Conservation (phyloP, 64 coral and sea anemone species). For the Dendrophyllia cribrosa region DNA sequence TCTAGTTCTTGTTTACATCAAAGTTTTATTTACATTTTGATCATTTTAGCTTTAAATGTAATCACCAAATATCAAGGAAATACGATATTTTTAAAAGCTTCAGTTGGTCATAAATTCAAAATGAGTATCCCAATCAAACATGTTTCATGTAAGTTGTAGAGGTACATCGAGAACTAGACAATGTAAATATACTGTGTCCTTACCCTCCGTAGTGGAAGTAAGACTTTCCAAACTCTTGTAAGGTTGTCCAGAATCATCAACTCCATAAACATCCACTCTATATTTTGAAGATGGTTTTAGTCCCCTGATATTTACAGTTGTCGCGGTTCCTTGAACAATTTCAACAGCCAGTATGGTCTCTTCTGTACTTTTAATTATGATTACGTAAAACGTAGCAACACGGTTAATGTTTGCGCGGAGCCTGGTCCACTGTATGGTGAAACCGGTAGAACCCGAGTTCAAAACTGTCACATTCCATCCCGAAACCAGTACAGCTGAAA, state of each 20-base stretch:
- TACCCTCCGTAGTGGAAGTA: not conserved
- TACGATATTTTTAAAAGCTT: too few relatives aligned
- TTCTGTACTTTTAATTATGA: not conserved
- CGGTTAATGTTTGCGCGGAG: not conserved
- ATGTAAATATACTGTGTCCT: not conserved
- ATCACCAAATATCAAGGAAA: too few relatives aligned
- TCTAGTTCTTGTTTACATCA: too few relatives aligned
- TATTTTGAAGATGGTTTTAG: not conserved
- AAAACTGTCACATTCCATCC: constrained; percentile 10
- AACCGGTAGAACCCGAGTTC: not conserved
- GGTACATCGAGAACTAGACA: too few relatives aligned
- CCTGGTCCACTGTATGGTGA: not conserved
- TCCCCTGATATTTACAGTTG: not conserved
- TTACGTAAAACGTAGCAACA: not conserved
- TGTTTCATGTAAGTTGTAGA: too few relatives aligned
- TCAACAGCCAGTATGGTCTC: not conserved
- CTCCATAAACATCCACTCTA: not conserved
- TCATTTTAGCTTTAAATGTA: too few relatives aligned
- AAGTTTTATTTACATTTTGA: too few relatives aligned
- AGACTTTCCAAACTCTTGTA: not conserved
- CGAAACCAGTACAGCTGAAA: not conserved
- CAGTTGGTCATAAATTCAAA: too few relatives aligned
- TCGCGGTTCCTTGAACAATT: not conserved
- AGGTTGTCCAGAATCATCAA: not conserved
- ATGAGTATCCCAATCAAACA: too few relatives aligned